A percentile compares a stretch with the other conserved stretches of the same genome.
Evolutionary conservation across 1,140 invertebrate species (phyloP).

Genomic region (Calliphora vicina): DNA sequence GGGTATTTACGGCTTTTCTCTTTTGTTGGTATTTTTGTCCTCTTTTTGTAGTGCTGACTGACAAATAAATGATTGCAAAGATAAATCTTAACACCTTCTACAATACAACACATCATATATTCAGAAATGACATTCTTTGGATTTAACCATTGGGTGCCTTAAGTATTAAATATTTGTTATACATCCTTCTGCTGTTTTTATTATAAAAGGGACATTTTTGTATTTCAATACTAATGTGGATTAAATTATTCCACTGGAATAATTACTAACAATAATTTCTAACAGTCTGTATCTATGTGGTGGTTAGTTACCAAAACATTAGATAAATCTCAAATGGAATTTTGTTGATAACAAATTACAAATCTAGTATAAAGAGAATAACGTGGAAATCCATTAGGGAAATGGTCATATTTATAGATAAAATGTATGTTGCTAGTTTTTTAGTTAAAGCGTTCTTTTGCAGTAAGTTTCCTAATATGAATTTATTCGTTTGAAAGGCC

Average conservation of each 20-base stretch:
- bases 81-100: conserved; percentile 32
- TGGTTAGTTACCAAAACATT: neutral
- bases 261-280: neutral
- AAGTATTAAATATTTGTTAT: neutral
- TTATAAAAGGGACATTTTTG: neutral
- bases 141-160: conserved; percentile 25
- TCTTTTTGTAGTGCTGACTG: neutral
- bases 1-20: conserved; percentile 24
- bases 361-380: neutral
- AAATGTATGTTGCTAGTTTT: no score
- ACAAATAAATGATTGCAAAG: conserved; percentile 30
- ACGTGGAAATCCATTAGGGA: no score
- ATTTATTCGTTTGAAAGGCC: no score
- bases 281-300: neutral
- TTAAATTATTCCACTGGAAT: conserved; percentile 19
- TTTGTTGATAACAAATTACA: neutral
- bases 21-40: neutral
- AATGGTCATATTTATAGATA: no score
- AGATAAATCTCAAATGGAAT: neutral
- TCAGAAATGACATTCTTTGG: conserved; percentile 25
- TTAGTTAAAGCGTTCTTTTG: no score
- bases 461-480: no score
- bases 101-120: neutral
- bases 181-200: conserved; percentile 6
- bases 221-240: conserved; percentile 15